Conservation (phyloP, 2,888 invertebrate genomes). For the Tillus elongatus region DNA sequence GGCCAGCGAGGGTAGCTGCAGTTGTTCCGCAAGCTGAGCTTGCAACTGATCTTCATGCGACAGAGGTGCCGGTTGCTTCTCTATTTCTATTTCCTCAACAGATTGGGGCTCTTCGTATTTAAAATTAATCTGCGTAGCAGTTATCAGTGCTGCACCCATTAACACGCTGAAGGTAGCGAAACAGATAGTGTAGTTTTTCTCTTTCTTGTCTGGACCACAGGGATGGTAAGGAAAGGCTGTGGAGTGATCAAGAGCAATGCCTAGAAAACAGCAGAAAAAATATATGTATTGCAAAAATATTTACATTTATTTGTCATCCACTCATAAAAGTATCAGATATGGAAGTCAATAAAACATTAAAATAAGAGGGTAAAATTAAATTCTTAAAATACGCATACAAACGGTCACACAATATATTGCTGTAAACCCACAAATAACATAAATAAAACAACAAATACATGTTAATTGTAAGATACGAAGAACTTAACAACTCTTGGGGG, state of each 20-base stretch:
- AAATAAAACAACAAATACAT: too few species aligned
- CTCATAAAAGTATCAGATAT: too few species aligned
- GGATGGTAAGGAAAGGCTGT: constrained; percentile 92
- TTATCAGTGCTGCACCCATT: constrained; percentile 89
- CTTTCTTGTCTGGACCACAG: constrained; percentile 78
- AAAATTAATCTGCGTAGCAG: constrained; percentile 78
- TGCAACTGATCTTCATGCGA: constrained; percentile 71
- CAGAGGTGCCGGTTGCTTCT: constrained; percentile 40
- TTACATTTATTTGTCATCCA: too few species aligned
- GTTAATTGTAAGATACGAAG: too few species aligned
- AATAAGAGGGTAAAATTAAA: too few species aligned
- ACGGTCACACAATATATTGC: too few species aligned
- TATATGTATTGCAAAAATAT: not conserved
- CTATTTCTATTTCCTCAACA: constrained; percentile 22
- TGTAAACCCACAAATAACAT: too few species aligned
- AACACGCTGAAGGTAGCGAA: constrained; percentile 95
- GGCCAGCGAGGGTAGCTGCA: constrained; percentile 68
- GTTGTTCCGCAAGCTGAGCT: constrained; percentile 73
- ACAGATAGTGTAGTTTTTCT: constrained; percentile 97
- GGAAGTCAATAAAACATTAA: too few species aligned
- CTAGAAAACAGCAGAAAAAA: not conserved
- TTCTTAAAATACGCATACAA: too few species aligned
- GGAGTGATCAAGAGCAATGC: constrained; percentile 88
- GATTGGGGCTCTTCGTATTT: constrained; percentile 48
- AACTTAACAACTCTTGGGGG: too few species aligned